These are phyloP conservation scores for Tonatia bakeri DNA, from an alignment of 2,113 vertebrate species.

Conservation along the genomic window DNA sequence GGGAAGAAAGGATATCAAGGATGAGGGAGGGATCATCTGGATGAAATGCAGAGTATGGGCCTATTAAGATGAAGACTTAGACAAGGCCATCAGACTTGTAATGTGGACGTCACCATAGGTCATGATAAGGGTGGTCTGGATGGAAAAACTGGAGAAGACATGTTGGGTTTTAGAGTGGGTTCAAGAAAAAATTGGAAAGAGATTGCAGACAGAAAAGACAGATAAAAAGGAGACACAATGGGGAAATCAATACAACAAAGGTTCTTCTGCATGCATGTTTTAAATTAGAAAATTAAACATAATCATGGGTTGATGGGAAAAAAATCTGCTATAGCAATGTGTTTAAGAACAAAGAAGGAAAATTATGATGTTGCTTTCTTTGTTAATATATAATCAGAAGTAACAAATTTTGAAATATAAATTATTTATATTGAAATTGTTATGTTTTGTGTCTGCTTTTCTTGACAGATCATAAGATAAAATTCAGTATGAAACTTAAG, in stretches of 20 bases:
- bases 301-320: background rate
- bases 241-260: background rate
- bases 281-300: background rate
- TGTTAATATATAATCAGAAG: background rate
- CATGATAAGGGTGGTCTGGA: background rate
- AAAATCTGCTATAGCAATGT: background rate
- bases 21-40: background rate
- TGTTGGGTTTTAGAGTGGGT: background rate
- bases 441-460: background rate
- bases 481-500: background rate
- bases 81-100: background rate
- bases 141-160: background rate
- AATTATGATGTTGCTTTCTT: background rate
- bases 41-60: background rate
- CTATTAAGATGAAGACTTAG: background rate
- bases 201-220: background rate
- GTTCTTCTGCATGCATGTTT: background rate
- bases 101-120: background rate
- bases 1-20: background rate
- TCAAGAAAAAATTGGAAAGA: background rate
- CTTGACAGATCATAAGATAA: background rate
- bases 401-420: background rate
- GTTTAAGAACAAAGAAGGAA: background rate
- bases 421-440: background rate
- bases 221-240: background rate